Conservation (phyloP, 2,888 invertebrate genomes). For the Tenthredo scrophulariae region DNA sequence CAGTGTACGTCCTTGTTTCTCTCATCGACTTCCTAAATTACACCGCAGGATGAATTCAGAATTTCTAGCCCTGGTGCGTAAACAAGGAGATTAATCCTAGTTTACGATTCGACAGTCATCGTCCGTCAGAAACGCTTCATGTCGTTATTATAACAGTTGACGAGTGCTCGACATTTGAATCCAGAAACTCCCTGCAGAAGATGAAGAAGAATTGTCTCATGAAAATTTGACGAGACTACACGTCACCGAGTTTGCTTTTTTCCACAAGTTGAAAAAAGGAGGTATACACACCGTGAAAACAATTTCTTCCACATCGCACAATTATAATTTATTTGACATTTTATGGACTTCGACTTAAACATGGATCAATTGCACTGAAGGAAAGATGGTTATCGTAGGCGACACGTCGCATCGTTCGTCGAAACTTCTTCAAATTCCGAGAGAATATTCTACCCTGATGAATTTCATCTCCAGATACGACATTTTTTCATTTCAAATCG, state of each 20-base stretch:
- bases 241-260: not conserved
- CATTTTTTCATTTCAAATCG: no score
- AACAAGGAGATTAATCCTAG: constrained; percentile 25
- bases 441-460: no score
- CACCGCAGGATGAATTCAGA: not conserved
- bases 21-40: not conserved
- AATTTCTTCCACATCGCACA: no score
- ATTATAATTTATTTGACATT: not conserved
- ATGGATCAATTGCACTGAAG: no score
- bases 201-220: not conserved
- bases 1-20: not conserved
- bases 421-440: no score
- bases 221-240: not conserved
- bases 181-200: not conserved
- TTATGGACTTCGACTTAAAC: no score
- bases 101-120: not conserved
- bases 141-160: constrained; percentile 23
- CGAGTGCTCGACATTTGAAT: not conserved
- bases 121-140: not conserved
- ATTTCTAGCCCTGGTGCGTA: constrained; percentile 2
- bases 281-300: not conserved
- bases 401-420: no score
- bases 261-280: not conserved
- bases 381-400: no score
- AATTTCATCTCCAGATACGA: no score